Evolutionary conservation across 2,113 vertebrate genomes (phyloP).

Genomic region (Brachypteracias leptosomus): DNA sequence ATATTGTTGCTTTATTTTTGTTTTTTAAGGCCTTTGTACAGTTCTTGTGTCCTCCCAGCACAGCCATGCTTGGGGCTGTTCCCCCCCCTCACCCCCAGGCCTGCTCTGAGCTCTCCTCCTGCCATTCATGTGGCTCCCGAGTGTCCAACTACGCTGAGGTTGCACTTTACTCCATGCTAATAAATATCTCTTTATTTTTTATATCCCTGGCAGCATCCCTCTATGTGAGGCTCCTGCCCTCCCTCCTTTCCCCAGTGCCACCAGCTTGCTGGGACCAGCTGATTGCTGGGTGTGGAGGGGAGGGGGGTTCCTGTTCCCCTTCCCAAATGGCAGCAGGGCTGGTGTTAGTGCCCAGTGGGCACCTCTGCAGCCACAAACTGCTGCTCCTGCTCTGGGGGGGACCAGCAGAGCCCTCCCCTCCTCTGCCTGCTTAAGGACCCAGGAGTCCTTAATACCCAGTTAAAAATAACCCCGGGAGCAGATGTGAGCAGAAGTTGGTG

Average conservation of each 20-base stretch:
- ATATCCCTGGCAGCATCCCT: neutral
- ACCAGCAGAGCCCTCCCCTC: too few relatives aligned
- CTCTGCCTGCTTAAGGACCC: neutral
- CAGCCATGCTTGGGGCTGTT: neutral
- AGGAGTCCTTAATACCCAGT: neutral
- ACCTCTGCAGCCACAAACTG: neutral
- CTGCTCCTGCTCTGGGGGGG: neutral
- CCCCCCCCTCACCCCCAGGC: neutral
- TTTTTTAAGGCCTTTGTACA: neutral
- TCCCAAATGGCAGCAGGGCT: too few relatives aligned
- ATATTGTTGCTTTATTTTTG: neutral
- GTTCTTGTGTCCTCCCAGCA: neutral
- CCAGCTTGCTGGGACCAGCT: neutral
- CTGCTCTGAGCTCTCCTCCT: neutral
- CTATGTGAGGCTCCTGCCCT: neutral
- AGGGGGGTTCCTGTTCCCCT: accelerated
- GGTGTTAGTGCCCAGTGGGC: neutral
- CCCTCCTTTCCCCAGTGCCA: neutral
- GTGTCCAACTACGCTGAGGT: neutral
- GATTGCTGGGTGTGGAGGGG: neutral
- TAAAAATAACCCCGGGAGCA: slow-evolving; percentile 42
- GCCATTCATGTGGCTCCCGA: accelerated
- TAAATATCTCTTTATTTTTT: slow-evolving; percentile 33
- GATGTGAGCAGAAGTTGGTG: slow-evolving; percentile 19
- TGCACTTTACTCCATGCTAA: neutral